Evolutionary conservation across 2,888 invertebrate genomes (phyloP).

Genomic region (Chaetoderma sp.): DNA sequence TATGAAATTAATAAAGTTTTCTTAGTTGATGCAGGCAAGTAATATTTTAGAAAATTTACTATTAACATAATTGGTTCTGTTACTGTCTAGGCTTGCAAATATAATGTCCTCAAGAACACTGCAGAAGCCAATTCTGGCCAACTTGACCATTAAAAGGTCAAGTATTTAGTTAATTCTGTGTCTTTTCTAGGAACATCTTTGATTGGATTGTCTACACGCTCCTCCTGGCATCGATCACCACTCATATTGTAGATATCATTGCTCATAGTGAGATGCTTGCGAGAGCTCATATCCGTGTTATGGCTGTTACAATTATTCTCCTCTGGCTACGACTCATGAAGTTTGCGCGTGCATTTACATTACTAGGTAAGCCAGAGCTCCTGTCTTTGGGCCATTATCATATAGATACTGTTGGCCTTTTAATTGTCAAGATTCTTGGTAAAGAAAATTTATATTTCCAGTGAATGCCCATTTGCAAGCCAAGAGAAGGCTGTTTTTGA

Average conservation of each 20-base stretch:
- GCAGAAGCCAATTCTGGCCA: no score
- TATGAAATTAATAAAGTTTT: no score
- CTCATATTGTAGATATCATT: slow-evolving; percentile 60
- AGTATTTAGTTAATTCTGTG: no score
- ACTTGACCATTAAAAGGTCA: no score
- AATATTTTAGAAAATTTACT: no score
- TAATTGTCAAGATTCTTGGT: not conserved
- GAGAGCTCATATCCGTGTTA: slow-evolving; percentile 60
- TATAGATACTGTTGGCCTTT: not conserved
- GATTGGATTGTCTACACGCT: slow-evolving; percentile 65
- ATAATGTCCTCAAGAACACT: no score
- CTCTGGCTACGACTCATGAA: slow-evolving; percentile 67
- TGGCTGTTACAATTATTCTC: slow-evolving; percentile 62
- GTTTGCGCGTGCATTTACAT: slow-evolving; percentile 59
- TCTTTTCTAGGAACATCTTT: slow-evolving; percentile 62
- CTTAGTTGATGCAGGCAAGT: no score
- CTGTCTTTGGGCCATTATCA: not conserved
- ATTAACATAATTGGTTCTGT: no score
- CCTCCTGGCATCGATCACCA: slow-evolving; percentile 51
- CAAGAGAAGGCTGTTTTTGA: no score
- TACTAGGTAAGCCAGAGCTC: slow-evolving; percentile 51
- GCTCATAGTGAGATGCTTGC: slow-evolving; percentile 52
- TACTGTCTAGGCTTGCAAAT: no score
- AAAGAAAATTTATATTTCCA: not conserved
- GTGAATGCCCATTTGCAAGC: no score